A percentile compares a stretch with the other conserved stretches of the same genome.
Evolutionary conservation across 2,888 invertebrate genomes (phyloP).

Genomic region (Apotomis betuletana): DNA sequence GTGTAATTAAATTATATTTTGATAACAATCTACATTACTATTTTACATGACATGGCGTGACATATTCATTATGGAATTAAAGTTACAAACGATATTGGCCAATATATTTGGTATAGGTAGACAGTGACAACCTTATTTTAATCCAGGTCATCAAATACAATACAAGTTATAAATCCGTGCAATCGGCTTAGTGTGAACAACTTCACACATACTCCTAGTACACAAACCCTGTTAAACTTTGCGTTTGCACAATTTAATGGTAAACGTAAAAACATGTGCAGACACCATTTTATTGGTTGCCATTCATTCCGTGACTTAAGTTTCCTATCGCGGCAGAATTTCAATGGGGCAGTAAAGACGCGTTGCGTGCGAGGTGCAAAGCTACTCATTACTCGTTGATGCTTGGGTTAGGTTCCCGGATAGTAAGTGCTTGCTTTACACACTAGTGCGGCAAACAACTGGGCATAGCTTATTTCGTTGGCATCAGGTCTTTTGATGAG

Average conservation of each 20-base stretch:
- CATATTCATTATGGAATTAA: too few relatives aligned
- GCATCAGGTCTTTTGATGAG: not conserved
- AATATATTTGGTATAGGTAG: too few relatives aligned
- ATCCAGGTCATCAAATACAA: too few relatives aligned
- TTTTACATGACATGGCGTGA: too few relatives aligned
- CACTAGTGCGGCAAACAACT: constrained; percentile 1
- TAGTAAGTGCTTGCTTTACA: not conserved
- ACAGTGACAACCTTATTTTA: too few relatives aligned
- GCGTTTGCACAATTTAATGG: not conserved
- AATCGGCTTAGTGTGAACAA: not conserved
- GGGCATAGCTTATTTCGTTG: not conserved
- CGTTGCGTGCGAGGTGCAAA: constrained; percentile 5
- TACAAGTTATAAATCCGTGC: not conserved
- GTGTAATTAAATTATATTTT: not conserved
- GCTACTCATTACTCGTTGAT: constrained; percentile 17
- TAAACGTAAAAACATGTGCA: constrained; percentile 7
- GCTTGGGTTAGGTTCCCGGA: not conserved
- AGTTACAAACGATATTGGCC: too few relatives aligned
- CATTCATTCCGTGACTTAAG: constrained; percentile 15
- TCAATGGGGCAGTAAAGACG: constrained; percentile 32
- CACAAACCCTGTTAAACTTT: not conserved
- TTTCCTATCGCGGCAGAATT: constrained; percentile 3
- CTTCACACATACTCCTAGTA: not conserved
- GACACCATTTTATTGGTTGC: constrained; percentile 19
- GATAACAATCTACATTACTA: not conserved